A percentile compares a stretch with the other conserved stretches of the same genome.
Conservation (phyloP, 2,888 invertebrate genomes). For the Mesorhabditis belari region DNA sequence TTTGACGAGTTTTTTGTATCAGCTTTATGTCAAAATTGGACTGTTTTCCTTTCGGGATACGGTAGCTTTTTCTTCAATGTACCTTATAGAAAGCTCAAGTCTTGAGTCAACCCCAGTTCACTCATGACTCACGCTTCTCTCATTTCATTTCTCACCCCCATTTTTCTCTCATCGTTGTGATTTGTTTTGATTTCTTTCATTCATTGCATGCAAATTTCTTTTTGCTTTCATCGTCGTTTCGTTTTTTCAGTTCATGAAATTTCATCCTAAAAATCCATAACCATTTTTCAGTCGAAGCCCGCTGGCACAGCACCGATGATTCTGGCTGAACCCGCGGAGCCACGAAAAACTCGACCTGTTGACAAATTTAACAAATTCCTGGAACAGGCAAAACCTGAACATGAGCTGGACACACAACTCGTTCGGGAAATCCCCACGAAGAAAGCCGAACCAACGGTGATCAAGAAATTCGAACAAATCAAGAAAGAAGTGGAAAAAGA, state of each 20-base stretch:
- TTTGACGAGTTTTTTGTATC: no score
- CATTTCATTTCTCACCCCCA: no score
- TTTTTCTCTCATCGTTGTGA: not conserved
- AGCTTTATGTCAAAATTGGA: no score
- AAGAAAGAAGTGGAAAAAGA: not conserved
- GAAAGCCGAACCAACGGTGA: not conserved
- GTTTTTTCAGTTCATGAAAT: not conserved
- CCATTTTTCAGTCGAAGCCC: not conserved
- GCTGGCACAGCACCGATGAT: not conserved
- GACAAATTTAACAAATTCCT: not conserved
- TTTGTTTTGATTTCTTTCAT: no score
- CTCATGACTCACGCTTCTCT: no score
- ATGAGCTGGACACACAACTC: not conserved
- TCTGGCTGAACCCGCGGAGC: not conserved
- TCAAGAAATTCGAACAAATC: not conserved
- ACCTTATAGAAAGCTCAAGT: no score
- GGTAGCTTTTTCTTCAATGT: no score
- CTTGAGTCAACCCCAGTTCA: no score
- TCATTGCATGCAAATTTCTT: not conserved
- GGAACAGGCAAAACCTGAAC: not conserved
- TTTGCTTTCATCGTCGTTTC: not conserved
- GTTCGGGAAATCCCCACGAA: not conserved
- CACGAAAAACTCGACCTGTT: not conserved
- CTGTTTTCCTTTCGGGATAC: no score
- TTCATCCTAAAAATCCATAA: not conserved